These are phyloP conservation scores for Leucosticte australis DNA, from an alignment of 2,113 vertebrate genomes.

Conservation along the genomic window DNA sequence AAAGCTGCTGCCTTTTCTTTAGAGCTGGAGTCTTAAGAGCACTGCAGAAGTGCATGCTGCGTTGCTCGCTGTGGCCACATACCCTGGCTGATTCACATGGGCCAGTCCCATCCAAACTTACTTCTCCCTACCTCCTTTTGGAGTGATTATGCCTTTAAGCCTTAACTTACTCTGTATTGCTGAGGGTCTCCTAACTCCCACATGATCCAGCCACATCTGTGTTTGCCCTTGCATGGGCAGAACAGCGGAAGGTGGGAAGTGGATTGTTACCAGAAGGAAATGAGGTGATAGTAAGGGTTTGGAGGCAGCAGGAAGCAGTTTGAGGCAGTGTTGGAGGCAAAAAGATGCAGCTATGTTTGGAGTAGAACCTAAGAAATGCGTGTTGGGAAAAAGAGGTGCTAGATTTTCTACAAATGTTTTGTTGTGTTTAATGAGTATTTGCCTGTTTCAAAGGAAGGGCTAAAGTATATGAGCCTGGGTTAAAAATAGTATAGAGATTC, in stretches of 20 bases:
- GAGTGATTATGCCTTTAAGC: neutral
- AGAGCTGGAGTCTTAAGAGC: neutral
- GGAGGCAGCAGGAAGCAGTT: neutral
- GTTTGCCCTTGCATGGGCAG: neutral
- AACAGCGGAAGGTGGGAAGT: neutral
- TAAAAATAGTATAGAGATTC: neutral
- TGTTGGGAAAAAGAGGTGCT: neutral
- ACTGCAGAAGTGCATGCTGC: rapidly evolving
- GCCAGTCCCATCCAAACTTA: neutral
- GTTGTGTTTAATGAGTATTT: neutral
- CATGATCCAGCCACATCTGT: neutral
- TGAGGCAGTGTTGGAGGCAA: neutral
- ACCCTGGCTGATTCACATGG: neutral
- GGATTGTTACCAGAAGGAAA: neutral
- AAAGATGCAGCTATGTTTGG: neutral
- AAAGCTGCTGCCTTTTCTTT: neutral
- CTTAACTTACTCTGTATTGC: neutral
- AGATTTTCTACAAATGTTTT: neutral
- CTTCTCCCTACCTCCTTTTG: neutral
- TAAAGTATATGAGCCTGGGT: neutral
- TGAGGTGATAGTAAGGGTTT: neutral
- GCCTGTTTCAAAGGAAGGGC: neutral
- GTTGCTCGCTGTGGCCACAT: neutral
- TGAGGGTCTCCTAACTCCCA: neutral
- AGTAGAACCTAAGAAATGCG: neutral